Base-by-base conservation (phyloP, 2,888 invertebrate species). In the Drosophila mimetica region DNA sequence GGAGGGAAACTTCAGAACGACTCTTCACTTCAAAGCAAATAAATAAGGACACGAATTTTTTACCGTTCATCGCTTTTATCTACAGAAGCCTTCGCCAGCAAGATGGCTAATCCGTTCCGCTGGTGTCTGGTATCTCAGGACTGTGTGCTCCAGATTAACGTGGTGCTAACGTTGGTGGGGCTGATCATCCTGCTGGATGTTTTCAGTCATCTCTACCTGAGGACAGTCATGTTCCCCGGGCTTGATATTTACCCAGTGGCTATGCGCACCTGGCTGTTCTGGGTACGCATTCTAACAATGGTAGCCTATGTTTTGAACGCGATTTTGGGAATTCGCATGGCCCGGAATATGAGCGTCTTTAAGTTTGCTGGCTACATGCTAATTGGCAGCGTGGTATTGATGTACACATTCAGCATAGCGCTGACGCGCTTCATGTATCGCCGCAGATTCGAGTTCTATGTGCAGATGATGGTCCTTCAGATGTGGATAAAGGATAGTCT, bases 11-110 rank as follows among this genome's bases (percentile, higher is more conserved):
- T 47, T 59, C 65, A 73, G 42, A 74, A 67, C 51, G 51, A 25
- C 58, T 52, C 60, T 69, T 69, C 25, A 79, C 77, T 76, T 83
- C 79, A 82, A 83, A 79, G 81, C 66, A 74, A 73, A 79, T 66
- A 77, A 74, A 74, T 66, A 69, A 65, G 65, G 57, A 61, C 25
- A 7, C 6, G 7, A 25, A 7, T 25, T 25, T 25, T 25, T 2
- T 7, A 25, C 11, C n/a, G 18, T 11, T 20, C 3, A 3, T 16
- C 11, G 48, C 18, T 18, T 37, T 57, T 5, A 37, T 57, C 25
- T 25, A 50, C 8, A 11, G 36, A 18, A 55, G 18, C 25, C 25
- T 28, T n/a, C 8, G 16, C 11, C 1, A 2, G 25, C 8, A 9
- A 25, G 13, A 66, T 69, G 44, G 11, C 9, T 4, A 36, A 13